Conservation (phyloP, 2,113 vertebrate genomes). For the Loxodonta africana region DNA sequence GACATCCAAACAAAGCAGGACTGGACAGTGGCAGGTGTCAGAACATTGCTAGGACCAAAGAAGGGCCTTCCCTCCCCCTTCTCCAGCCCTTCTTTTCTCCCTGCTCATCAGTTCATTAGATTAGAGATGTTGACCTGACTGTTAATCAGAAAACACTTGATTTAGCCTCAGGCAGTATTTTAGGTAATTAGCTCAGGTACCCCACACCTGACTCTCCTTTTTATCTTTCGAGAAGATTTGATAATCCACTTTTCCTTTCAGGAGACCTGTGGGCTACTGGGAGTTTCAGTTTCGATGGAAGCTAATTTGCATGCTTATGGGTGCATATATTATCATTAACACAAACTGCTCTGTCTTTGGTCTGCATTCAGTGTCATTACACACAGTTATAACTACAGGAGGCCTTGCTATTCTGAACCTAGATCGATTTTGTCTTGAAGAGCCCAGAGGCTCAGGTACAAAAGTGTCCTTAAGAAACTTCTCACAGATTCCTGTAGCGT, state of each 20-base stretch:
- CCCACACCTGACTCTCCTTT: conserved; percentile 37
- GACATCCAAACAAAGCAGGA: neutral
- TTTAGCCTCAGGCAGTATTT: conserved; percentile 42
- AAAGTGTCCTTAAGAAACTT: neutral
- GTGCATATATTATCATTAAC: neutral
- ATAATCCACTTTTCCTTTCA: conserved; percentile 54
- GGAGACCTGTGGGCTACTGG: neutral
- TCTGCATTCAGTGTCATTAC: neutral
- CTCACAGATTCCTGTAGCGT: neutral
- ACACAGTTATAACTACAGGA: neutral
- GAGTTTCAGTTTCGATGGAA: conserved; percentile 37
- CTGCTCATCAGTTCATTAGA: neutral
- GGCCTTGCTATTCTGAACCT: neutral
- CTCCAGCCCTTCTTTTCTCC: neutral
- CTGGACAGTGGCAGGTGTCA: neutral
- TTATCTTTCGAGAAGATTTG: neutral
- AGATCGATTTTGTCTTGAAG: neutral
- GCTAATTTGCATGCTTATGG: conserved; percentile 27
- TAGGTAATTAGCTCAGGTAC: conserved; percentile 65
- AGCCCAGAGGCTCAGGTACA: neutral
- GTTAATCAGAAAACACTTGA: conserved; percentile 19
- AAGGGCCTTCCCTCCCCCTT: neutral
- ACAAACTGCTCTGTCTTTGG: neutral
- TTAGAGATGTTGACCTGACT: neutral
- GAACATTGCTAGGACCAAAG: neutral